These are phyloP conservation scores for Camponotus floridanus DNA, from an alignment of 1,140 invertebrate species.

Conservation along the genomic window DNA sequence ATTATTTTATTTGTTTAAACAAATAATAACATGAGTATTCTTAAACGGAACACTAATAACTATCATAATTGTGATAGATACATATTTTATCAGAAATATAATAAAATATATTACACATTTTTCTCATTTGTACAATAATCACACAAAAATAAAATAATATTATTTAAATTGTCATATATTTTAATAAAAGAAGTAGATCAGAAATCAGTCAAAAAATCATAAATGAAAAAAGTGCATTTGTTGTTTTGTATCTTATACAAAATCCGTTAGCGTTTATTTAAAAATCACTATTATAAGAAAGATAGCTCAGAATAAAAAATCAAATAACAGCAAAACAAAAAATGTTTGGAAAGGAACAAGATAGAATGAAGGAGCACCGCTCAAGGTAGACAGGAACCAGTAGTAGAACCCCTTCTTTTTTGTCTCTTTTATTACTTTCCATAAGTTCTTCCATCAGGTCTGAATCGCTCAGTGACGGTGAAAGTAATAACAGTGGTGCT, in stretches of 20 bases:
- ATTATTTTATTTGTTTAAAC: background rate
- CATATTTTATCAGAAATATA: background rate
- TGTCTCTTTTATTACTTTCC: conserved; percentile 65
- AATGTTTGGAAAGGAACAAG: conserved; percentile 37
- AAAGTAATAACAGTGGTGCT: conserved; percentile 78
- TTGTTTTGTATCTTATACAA: background rate
- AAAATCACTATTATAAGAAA: background rate
- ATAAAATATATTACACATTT: background rate
- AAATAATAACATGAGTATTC: background rate
- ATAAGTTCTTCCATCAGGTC: conserved; percentile 68
- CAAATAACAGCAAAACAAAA: conserved; percentile 57
- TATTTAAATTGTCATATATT: background rate
- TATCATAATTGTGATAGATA: background rate
- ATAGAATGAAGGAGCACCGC: conserved; percentile 69
- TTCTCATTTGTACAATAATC: background rate
- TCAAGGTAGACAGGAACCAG: conserved; percentile 78
- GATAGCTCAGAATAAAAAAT: background rate
- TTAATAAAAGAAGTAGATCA: background rate
- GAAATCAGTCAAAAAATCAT: background rate
- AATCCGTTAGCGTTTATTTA: background rate
- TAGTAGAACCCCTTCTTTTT: conserved; percentile 71
- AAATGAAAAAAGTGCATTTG: background rate
- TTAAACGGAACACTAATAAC: background rate
- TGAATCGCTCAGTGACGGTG: conserved; percentile 69
- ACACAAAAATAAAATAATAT: background rate